Percentiles rank a stretch among this genome's conserved stretches.
These are phyloP conservation scores for Microplitis mediator DNA, from an alignment of 1,140 invertebrate genomes.

Conservation along the genomic window DNA sequence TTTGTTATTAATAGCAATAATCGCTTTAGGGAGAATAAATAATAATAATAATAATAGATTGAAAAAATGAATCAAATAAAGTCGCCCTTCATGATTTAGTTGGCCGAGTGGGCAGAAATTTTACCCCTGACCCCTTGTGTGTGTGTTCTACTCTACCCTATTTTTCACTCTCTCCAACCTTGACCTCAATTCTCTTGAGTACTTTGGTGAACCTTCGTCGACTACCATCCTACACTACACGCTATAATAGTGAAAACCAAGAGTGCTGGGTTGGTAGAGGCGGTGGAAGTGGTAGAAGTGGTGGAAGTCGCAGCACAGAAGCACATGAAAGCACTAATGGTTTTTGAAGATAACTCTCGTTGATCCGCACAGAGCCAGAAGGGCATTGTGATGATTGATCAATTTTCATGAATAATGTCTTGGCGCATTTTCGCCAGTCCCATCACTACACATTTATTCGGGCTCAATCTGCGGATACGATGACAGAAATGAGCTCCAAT, in stretches of 20 bases:
- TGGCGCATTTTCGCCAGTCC: not conserved
- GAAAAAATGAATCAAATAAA: too few species aligned
- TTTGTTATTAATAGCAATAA: too few species aligned
- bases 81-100: not conserved
- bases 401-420: constrained; percentile 20
- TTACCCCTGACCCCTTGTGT: not conserved
- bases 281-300: not conserved
- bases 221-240: constrained; percentile 5
- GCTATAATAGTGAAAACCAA: not conserved
- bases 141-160: not conserved
- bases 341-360: constrained; percentile 12
- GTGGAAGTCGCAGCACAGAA: not conserved
- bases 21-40: too few species aligned
- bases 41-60: too few species aligned
- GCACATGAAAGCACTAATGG: not conserved
- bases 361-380: constrained; percentile 11
- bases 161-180: constrained; percentile 21
- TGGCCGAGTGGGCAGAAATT: not conserved
- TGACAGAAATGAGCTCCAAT: too few species aligned
- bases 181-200: constrained; percentile 7
- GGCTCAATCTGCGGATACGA: not conserved
- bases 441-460: not conserved
- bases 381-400: constrained; percentile 14
- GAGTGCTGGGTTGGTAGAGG: not conserved
- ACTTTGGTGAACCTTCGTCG: too few species aligned